Percentiles rank a stretch among this genome's conserved stretches.
Conservation (phyloP, 2,888 invertebrate genomes). For the Branchipolynoe longqiensis region DNA sequence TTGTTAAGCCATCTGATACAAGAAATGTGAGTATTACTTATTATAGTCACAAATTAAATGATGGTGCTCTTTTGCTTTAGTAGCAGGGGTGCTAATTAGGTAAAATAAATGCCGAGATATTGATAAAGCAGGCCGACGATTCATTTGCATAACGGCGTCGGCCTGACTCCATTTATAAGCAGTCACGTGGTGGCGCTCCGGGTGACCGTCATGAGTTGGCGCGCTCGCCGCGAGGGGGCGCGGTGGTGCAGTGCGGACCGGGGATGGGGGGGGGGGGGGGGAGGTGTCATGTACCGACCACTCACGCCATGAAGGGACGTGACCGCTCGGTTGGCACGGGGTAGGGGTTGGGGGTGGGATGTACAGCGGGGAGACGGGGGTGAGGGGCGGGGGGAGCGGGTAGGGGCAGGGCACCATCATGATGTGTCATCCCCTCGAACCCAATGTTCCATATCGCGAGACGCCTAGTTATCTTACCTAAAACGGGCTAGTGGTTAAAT, state of each 20-base stretch:
- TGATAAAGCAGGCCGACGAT: neutral
- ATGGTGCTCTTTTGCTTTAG: no score
- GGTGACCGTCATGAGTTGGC: neutral
- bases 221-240: neutral
- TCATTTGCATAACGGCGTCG: conserved; percentile 7
- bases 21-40: no score
- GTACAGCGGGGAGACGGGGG: neutral
- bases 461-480: no score
- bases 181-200: conserved; percentile 15
- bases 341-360: neutral
- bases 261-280: neutral
- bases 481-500: no score
- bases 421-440: no score
- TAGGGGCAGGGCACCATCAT: neutral
- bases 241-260: neutral
- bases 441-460: no score
- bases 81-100: no score
- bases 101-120: no score
- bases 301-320: conserved; percentile 4
- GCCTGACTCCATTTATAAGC: neutral
- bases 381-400: neutral
- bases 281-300: conserved; percentile 1
- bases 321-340: neutral
- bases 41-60: no score
- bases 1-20: no score